Evolutionary conservation across 2,113 vertebrate genomes (phyloP).

Genomic region (Rhynchomys soricoides): DNA sequence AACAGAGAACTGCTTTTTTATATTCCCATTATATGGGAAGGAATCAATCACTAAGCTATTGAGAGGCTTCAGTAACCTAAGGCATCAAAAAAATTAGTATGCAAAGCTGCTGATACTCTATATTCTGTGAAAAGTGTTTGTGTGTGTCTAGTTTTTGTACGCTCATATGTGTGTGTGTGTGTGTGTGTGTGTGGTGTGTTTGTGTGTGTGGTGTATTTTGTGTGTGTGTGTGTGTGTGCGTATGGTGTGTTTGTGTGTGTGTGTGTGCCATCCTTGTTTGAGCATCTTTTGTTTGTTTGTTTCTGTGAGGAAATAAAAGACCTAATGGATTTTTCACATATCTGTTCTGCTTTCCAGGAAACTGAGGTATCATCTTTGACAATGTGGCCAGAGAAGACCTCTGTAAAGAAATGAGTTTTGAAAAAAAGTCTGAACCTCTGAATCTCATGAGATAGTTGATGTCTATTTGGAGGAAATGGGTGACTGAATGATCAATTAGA

Average conservation of each 20-base stretch:
- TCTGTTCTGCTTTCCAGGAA: neutral
- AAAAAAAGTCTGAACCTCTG: neutral
- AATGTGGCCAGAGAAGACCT: neutral
- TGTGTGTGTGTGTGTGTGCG: neutral
- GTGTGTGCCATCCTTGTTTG: neutral
- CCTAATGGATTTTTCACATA: neutral
- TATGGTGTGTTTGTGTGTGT: neutral
- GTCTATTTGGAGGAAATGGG: rapidly evolving
- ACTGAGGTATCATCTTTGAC: neutral
- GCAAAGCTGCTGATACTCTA: rapidly evolving
- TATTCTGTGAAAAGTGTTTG: neutral
- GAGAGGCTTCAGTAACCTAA: neutral
- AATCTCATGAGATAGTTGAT: neutral
- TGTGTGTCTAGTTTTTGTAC: neutral
- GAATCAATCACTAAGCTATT: neutral
- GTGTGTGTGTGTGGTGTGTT: neutral
- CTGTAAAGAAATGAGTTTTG: neutral
- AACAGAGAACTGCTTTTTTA: rapidly evolving
- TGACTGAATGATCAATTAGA: neutral
- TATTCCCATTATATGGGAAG: neutral
- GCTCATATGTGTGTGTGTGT: neutral
- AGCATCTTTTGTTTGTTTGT: too few relatives aligned
- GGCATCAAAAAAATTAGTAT: neutral
- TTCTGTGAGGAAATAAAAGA: neutral
- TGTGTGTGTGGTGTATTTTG: neutral